Base-by-base conservation (phyloP, 2,888 invertebrate species). In the Cheilosia pagana region DNA sequence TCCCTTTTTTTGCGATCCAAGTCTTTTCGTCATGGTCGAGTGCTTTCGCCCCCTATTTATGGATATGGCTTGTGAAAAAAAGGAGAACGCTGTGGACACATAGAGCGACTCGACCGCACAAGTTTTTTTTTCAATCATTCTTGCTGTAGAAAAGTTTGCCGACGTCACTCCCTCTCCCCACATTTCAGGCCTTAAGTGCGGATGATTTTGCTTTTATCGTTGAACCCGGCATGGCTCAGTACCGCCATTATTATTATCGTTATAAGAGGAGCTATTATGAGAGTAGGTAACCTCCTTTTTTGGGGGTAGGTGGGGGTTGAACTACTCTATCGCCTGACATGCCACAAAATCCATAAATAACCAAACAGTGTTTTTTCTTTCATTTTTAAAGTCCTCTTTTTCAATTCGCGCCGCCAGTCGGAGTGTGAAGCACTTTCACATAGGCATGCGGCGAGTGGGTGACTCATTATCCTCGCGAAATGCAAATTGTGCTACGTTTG, bases 191-290 rank as follows among this genome's bases (percentile, higher is more conserved):
- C 68, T 31, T 43, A 48, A 71, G 76, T 71, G 81, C 48, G 45
- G 82, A 53, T 71, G 65, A 65, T 71, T 71, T 48, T 55, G 76
- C 72, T 72, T 68, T 76, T 71, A 53, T 77, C 65, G 60, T 39
- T 50, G 52, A 75, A 52, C 57, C 41, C 48, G 45, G 6, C 28
- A 50, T 25, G 72, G 60, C 25, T 55, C 65, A 65, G 43, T 43
- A 52, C 23, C 10, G 52, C 21, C 12, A 31, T 72, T 70, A 65
- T 81, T 62, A 52, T 55, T 55, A 75, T 39, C 45, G 55, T 41
- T 77, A 31, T 70, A 55, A 53, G 28, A 43, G 50, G 12, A 10
- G 31, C n/a, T 50, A 31, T 28, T 7, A 50, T 50, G 16, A 35
- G 12, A 12, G 59, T 10, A 6, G 3, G 59, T 10, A 6, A 0